Evolutionary conservation across 2,888 invertebrate species (phyloP).

Genomic region (Lissocephala sabroskyi): DNA sequence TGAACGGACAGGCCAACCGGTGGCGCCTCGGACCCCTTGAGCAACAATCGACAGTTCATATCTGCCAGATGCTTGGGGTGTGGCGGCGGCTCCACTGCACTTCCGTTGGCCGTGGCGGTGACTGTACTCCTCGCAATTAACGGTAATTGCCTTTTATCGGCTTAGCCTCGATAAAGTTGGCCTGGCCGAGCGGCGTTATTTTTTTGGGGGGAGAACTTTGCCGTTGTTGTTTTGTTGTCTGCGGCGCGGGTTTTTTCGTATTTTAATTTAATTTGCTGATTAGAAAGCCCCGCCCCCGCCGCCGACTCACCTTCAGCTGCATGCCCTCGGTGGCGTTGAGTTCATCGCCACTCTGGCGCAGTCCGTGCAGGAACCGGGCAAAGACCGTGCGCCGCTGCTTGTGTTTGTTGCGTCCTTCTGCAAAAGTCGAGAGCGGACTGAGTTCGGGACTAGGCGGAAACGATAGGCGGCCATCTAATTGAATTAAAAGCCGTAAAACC

Average conservation of each 20-base stretch:
- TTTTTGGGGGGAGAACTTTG: slow-evolving; percentile 21
- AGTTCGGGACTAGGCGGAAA: slow-evolving; percentile 1
- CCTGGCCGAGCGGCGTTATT: too few species aligned
- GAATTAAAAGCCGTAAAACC: slow-evolving; percentile 60
- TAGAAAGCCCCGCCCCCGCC: too few species aligned
- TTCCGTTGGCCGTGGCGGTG: too few species aligned
- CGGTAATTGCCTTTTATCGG: slow-evolving; percentile 65
- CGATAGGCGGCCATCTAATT: slow-evolving; percentile 48
- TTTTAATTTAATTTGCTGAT: slow-evolving; percentile 11
- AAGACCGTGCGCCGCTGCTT: slow-evolving; percentile 71
- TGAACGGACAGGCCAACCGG: slow-evolving; percentile 30
- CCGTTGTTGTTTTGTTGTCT: slow-evolving; percentile 14
- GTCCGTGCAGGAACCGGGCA: slow-evolving; percentile 70
- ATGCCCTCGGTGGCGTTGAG: slow-evolving; percentile 71
- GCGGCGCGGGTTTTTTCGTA: slow-evolving; percentile 10
- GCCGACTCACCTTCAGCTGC: slow-evolving; percentile 70
- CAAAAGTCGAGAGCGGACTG: slow-evolving; percentile 16
- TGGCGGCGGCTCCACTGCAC: too few species aligned
- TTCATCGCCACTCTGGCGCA: slow-evolving; percentile 70
- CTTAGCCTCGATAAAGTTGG: slow-evolving; percentile 62
- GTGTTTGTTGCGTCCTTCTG: slow-evolving; percentile 71
- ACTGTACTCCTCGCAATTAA: slow-evolving; percentile 53
- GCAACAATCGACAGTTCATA: slow-evolving; percentile 16
- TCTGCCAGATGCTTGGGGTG: too few species aligned
- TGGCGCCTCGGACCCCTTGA: not conserved